Evolutionary conservation across 2,888 invertebrate genomes (phyloP).

Genomic region (Frankliniella intonsa): DNA sequence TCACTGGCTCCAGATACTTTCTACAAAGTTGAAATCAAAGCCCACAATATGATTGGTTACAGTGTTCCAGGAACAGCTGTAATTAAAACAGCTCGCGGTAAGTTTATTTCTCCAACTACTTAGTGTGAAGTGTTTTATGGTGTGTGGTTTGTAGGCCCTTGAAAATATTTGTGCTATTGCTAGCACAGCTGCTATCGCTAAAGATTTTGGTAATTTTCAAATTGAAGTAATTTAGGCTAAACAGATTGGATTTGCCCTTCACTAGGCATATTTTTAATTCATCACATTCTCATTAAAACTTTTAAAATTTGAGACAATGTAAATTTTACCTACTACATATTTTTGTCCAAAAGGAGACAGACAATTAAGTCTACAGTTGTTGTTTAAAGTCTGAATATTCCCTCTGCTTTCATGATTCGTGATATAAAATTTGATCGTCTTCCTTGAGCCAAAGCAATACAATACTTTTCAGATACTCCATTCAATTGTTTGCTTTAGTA

Average conservation of each 20-base stretch:
- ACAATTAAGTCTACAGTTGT: too few relatives aligned
- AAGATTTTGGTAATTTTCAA: constrained; percentile 27
- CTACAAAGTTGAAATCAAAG: constrained; percentile 78
- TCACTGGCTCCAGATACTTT: constrained; percentile 70
- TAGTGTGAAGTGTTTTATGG: constrained; percentile 15
- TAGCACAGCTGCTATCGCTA: constrained; percentile 25
- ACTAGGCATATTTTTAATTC: too few relatives aligned
- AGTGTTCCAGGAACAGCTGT: constrained; percentile 72
- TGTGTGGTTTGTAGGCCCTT: constrained; percentile 28
- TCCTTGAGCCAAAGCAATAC: too few relatives aligned
- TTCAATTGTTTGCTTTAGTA: background rate
- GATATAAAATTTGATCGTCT: too few relatives aligned
- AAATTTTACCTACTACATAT: too few relatives aligned
- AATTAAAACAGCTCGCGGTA: constrained; percentile 61
- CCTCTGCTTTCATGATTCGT: too few relatives aligned
- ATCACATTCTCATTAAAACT: too few relatives aligned
- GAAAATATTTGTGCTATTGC: constrained; percentile 25
- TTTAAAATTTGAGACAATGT: too few relatives aligned
- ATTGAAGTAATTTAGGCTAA: background rate
- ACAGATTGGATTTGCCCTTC: background rate
- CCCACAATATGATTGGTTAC: constrained; percentile 79
- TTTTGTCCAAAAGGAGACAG: too few relatives aligned
- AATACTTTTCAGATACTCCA: background rate
- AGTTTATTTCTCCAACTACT: constrained; percentile 33
- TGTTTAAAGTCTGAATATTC: too few relatives aligned